Base-by-base conservation (phyloP, 1,140 invertebrate species). In the Monochamus saltuarius region DNA sequence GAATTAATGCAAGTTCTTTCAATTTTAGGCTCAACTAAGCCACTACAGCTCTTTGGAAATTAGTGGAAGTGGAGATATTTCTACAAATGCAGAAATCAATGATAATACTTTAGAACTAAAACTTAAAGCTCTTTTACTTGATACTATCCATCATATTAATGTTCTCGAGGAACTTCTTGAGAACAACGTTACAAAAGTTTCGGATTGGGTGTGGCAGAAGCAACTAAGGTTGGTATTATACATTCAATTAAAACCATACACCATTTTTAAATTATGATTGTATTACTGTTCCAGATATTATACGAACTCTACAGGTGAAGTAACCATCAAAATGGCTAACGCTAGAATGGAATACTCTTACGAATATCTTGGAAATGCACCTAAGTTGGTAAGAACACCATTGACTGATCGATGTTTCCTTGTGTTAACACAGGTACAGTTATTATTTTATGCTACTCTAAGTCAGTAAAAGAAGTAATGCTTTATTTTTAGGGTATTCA, bases 321-420 rank as follows among this genome's bases (percentile, higher is more conserved):
- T 89, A 2, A 75, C 83, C 11, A 79, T 89, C 11, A 84, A 82
- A 75, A 91, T 87, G 87, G 96, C 91, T 2, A 89, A 94, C 75
- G 91, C 95, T 2, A 85, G 94, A 79, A 96, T 99, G 81, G 82
- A 89, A 35, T 99, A 99, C 75, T 92, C 94, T 7, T 99, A 95
- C 78, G 98, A 99, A 77, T 99, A 99, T 78, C 91, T 99, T 72
- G 97, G 97, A 14, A 92, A 94, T 78, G 86, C 87, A 39, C 86
- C 89, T 42, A 94, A 94, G 79, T 81, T 99, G 53, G 96, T 98
- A 0, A 87, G 95, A 71, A 98, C 96, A 0, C 88, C 91, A 14
- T 80, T 98, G 13, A 97, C 95, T 2, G 95, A 98, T 75, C 92
- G 95, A 73, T 98, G 96, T 75, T 99, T 96, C 78, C 81, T 98